phyloP scores from a whole-genome alignment of 2,113 vertebrate species.

The Nesospiza acunhae region DNA sequence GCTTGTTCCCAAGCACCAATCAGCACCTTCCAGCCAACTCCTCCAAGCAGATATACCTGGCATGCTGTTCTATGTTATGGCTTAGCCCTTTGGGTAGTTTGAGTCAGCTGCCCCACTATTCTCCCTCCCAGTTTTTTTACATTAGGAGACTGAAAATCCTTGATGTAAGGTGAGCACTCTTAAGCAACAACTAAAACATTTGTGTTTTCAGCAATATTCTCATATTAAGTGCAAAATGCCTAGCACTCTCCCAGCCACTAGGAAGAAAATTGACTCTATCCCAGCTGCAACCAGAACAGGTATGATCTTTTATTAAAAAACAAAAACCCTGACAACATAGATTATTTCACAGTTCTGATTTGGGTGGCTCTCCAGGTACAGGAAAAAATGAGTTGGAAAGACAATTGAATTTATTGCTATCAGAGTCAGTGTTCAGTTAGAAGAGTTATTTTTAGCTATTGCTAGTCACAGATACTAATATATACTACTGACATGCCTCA shows the following conservation, averaged over 20 bases:
- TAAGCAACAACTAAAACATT: background rate
- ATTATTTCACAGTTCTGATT: background rate
- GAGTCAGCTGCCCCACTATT: background rate
- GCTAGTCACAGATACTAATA: background rate
- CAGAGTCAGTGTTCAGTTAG: background rate
- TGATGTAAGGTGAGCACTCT: background rate
- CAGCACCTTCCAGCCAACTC: background rate
- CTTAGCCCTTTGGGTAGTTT: background rate
- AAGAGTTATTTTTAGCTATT: background rate
- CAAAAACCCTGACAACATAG: too few species aligned
- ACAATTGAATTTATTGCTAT: background rate
- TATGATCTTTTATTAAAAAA: background rate
- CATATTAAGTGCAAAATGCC: background rate
- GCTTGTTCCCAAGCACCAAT: background rate
- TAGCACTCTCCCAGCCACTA: too few species aligned
- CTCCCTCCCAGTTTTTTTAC: background rate
- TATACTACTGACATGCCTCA: background rate
- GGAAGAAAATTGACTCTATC: background rate
- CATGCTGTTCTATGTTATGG: accelerated
- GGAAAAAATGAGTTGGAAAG: background rate
- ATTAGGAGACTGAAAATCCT: background rate
- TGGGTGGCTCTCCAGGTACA: background rate
- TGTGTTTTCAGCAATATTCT: background rate
- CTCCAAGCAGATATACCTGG: background rate
- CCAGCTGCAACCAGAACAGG: background rate